A percentile compares a stretch with the other conserved stretches of the same genome.
Conservation (phyloP, 2,888 invertebrate genomes). For the Lysandra bellargus region DNA sequence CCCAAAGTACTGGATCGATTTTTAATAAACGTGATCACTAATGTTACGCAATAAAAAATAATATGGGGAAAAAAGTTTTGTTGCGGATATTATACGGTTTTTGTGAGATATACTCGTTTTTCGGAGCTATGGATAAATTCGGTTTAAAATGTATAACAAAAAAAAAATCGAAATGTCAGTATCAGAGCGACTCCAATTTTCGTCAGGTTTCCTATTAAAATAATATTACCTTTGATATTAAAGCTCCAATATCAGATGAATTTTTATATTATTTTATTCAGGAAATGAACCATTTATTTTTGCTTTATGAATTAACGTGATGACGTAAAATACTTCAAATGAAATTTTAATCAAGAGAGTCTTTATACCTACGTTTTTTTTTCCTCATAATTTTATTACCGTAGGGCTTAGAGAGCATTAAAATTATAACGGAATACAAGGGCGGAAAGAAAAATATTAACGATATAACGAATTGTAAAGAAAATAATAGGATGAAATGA, state of each 20-base stretch:
- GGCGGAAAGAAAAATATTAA: not conserved
- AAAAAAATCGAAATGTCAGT: not conserved
- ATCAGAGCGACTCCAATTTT: conserved; percentile 10
- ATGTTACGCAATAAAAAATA: no score
- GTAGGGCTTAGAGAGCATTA: not conserved
- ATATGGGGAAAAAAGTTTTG: no score
- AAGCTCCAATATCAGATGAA: not conserved
- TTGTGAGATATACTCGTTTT: no score
- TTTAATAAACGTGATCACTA: no score
- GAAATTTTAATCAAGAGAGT: not conserved
- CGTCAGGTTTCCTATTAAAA: not conserved
- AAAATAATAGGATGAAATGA: no score
- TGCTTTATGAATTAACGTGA: not conserved
- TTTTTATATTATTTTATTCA: not conserved
- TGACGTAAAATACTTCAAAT: not conserved
- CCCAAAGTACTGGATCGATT: no score
- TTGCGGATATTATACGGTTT: no score
- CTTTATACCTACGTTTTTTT: not conserved
- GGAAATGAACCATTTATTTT: not conserved
- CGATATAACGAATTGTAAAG: not conserved
- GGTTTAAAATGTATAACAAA: not conserved
- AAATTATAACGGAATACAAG: not conserved
- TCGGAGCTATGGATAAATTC: no score
- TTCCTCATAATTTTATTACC: not conserved
- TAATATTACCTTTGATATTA: not conserved